These are phyloP conservation scores for Periophthalmodon schlosseri DNA, from an alignment of 2,113 vertebrate genomes.

Conservation along the genomic window DNA sequence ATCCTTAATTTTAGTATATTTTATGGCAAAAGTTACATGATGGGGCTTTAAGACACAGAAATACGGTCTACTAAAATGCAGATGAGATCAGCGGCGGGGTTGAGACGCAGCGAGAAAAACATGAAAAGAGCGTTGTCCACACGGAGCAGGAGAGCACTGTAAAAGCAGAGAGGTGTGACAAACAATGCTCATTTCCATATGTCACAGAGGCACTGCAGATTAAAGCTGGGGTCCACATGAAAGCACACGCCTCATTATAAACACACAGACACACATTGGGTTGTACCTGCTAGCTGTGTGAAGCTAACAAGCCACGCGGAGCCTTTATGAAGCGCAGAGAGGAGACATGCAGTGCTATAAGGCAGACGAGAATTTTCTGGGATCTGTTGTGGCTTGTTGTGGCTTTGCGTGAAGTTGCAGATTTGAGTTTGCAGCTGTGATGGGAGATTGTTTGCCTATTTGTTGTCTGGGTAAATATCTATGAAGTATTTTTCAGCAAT, in stretches of 20 bases:
- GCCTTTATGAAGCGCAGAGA: background rate
- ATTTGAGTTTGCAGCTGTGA: background rate
- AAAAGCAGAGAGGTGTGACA: conserved; percentile 6
- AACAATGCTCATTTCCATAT: conserved; percentile 27
- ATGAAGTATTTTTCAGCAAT: background rate
- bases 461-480: background rate
- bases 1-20: too few relatives aligned
- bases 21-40: too few relatives aligned
- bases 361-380: background rate
- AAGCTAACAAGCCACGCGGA: conserved; percentile 36
- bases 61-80: background rate
- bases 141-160: background rate
- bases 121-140: background rate
- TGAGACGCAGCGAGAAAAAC: background rate
- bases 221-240: conserved; percentile 48
- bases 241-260: conserved; percentile 49
- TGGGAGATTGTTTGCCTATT: background rate
- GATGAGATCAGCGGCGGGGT: background rate
- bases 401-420: background rate
- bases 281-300: conserved; percentile 35
- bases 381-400: background rate
- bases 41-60: background rate
- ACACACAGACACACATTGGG: conserved; percentile 14
- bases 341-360: background rate
- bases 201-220: conserved; percentile 20